Conservation (phyloP, 2,113 vertebrate species). For the Paradisaea rubra region DNA sequence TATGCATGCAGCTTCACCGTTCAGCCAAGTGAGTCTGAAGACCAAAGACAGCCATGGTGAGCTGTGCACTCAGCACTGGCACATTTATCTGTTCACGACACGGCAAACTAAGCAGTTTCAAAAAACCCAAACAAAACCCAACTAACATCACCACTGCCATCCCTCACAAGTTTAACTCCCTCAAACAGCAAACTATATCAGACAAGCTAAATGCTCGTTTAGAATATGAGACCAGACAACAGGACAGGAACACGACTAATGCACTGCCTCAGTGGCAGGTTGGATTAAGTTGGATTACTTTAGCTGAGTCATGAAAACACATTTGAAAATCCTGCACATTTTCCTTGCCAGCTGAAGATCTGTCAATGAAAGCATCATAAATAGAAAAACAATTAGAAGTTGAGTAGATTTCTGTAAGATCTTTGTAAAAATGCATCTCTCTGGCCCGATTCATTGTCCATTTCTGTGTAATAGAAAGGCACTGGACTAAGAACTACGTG, state of each 20-base stretch:
- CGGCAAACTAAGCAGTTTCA: rapidly evolving
- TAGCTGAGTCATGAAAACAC: neutral
- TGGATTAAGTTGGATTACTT: neutral
- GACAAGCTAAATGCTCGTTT: neutral
- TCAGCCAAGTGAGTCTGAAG: neutral
- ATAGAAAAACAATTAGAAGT: neutral
- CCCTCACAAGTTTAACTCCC: neutral
- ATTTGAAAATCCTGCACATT: neutral
- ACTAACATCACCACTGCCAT: neutral
- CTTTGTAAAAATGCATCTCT: neutral
- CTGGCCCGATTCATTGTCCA: neutral
- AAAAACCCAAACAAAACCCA: neutral
- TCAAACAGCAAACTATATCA: neutral
- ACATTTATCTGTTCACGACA: neutral
- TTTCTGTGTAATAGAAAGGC: neutral
- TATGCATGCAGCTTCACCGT: neutral
- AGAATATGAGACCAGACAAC: neutral
- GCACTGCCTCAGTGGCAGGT: neutral
- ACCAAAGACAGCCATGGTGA: neutral
- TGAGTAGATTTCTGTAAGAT: neutral
- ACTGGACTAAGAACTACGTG: rapidly evolving
- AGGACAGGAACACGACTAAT: neutral
- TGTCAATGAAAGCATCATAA: neutral
- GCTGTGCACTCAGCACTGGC: neutral
- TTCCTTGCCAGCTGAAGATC: neutral